Percentiles rank a stretch among this genome's conserved stretches.
phyloP scores from a whole-genome alignment of 2,113 vertebrate genomes.

The Stigmatopora argus region DNA sequence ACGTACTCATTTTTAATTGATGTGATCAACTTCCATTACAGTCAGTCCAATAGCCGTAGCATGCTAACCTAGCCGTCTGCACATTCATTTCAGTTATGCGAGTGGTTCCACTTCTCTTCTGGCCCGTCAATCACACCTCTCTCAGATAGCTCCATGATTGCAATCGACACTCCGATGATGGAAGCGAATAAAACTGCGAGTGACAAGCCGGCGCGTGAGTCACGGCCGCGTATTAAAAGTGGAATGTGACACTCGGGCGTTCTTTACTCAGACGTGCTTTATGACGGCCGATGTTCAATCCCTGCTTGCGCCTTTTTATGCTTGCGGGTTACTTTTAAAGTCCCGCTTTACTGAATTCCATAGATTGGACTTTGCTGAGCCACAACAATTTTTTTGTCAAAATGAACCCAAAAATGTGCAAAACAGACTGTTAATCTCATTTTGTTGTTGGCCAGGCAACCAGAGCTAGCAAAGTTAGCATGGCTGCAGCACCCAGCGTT shows the following conservation, averaged over 20 bases:
- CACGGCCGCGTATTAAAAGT: conserved; percentile 95
- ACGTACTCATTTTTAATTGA: too few species aligned
- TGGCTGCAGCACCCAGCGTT: too few species aligned
- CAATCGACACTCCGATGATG: conserved; percentile 99
- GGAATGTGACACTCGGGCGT: conserved; percentile 76
- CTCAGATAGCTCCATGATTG: conserved; percentile 93
- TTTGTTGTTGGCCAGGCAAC: too few species aligned
- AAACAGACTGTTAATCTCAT: too few species aligned
- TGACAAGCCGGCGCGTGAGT: conserved; percentile 71
- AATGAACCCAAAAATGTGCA: too few species aligned
- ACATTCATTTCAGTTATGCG: conserved; percentile 9
- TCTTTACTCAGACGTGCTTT: conserved; percentile 90
- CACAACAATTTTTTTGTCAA: too few species aligned
- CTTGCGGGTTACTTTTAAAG: conserved; percentile 18
- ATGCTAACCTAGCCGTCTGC: too few species aligned
- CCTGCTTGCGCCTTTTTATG: conserved; percentile 33
- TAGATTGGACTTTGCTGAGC: too few species aligned
- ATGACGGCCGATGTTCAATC: conserved; percentile 85
- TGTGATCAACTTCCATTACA: too few species aligned
- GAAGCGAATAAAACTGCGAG: conserved; percentile 99
- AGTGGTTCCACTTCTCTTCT: conserved; percentile 22
- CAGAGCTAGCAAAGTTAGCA: too few species aligned
- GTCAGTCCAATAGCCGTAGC: too few species aligned
- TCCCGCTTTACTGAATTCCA: too few species aligned
- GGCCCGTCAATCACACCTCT: conserved; percentile 84